Conservation (phyloP, 2,888 invertebrate species). For the Auanema sp. region DNA sequence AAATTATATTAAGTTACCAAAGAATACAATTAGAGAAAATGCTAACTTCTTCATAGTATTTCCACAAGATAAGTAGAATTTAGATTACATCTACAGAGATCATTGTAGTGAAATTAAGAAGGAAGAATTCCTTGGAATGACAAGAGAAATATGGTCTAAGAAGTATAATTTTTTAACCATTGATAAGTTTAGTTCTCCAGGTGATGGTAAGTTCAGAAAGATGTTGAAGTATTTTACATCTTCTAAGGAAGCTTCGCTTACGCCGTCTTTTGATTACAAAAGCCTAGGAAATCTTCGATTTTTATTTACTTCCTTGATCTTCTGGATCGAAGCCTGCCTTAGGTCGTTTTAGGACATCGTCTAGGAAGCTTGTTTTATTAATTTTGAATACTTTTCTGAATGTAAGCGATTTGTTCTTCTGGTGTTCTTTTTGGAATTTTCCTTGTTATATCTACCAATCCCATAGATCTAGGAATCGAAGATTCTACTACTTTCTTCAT, state of each 20-base stretch:
- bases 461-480: too few species aligned
- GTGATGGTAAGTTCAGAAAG: constrained; percentile 30
- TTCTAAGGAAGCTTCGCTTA: neutral
- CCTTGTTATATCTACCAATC: too few species aligned
- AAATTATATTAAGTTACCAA: constrained; percentile 44
- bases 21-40: constrained; percentile 46
- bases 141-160: constrained; percentile 22
- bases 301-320: too few species aligned
- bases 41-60: constrained; percentile 43
- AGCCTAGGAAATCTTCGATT: too few species aligned
- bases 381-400: too few species aligned
- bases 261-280: too few species aligned
- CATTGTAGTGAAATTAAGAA: constrained; percentile 31
- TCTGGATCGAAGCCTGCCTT: too few species aligned
- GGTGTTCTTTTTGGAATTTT: too few species aligned
- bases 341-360: too few species aligned
- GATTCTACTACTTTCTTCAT: neutral
- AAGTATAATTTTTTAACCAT: constrained; percentile 36
- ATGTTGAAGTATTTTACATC: constrained; percentile 26
- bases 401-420: too few species aligned
- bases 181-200: constrained; percentile 27
- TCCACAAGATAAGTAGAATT: constrained; percentile 39
- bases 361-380: too few species aligned
- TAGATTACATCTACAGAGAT: constrained; percentile 38
- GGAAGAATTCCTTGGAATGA: constrained; percentile 30